Base-by-base conservation (phyloP, 2,797 vertebrate genomes). In the Euthynnus affinis region DNA sequence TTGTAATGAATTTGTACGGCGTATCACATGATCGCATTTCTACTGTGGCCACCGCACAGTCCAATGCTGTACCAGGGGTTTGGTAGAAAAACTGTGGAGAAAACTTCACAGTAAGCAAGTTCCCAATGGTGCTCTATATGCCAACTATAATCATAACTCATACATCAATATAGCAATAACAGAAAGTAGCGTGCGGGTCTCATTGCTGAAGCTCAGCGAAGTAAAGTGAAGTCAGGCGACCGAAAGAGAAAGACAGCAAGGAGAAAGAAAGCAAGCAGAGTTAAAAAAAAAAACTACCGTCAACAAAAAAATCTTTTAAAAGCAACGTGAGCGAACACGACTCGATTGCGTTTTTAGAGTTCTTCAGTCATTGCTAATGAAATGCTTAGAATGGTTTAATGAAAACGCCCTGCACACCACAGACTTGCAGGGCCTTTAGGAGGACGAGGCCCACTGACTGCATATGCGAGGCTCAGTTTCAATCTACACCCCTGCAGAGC, bases 401-500 rank as follows among this genome's bases (percentile, higher is more conserved):
- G n/a, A 37, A 34, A 32, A 32, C 27, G 40, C n/a, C n/a, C 15
- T 40, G 23, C 29, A 37, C 27, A 65, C 9, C 6, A 49, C 46
- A 49, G 6, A 8, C 18, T 18, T 48, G 44, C 40, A 74, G 3
- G 22, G 22, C 48, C 59, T 73, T 63, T 44, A 49, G 14, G n/a
- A 55, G 25, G 17, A 48, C 49, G 10, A 48, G 6, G 20, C 18
- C 7, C 42, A 25, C 3, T 23, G 9, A 71, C 44, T 46, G 9
- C 20, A 61, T 14, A 53, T 63, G 51, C 6, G 64, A 22, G 42
- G 8, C 15, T 69, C 40, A 65, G 71, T 61, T 60, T 37, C 3
- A 65, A 52, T 46, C 57, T 23, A 18, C 46, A 48, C n/a, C 34
- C 20, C 65, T 78, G 60, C 63, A 76, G 29, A 69, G 12, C 3